phyloP scores from a whole-genome alignment of 1,140 invertebrate genomes.

The Cotesia chilonis region DNA sequence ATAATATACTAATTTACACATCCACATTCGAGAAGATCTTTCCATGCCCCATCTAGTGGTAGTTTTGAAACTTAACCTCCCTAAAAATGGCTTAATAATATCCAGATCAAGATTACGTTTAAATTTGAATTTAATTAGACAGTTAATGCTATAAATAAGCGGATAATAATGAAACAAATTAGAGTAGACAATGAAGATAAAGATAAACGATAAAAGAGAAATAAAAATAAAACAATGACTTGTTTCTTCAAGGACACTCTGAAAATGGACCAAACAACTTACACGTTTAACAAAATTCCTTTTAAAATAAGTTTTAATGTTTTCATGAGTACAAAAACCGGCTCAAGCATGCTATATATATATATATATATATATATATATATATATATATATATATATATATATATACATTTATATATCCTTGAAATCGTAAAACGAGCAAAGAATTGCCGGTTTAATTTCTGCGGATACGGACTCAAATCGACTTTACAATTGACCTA shows the following conservation, averaged over 20 bases:
- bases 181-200: background rate
- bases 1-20: too few species aligned
- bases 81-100: too few species aligned
- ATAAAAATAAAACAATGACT: constrained; percentile 1
- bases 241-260: background rate
- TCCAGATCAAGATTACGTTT: too few species aligned
- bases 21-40: too few species aligned
- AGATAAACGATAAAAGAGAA: background rate
- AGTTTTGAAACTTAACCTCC: too few species aligned
- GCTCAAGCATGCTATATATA: constrained; percentile 3
- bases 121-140: too few species aligned
- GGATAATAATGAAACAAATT: background rate
- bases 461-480: background rate
- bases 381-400: too few species aligned
- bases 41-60: too few species aligned
- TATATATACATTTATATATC: background rate
- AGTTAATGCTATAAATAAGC: too few species aligned
- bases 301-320: constrained; percentile 2
- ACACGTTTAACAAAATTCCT: background rate
- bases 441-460: constrained; percentile 6
- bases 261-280: constrained; percentile 17
- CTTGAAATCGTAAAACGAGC: constrained; percentile 10
- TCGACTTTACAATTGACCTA: constrained; percentile 2
- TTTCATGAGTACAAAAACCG: constrained; percentile 7
- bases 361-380: too few species aligned